Evolutionary conservation across 2,113 vertebrate genomes (phyloP).

Genomic region (Eubucco bourcierii): DNA sequence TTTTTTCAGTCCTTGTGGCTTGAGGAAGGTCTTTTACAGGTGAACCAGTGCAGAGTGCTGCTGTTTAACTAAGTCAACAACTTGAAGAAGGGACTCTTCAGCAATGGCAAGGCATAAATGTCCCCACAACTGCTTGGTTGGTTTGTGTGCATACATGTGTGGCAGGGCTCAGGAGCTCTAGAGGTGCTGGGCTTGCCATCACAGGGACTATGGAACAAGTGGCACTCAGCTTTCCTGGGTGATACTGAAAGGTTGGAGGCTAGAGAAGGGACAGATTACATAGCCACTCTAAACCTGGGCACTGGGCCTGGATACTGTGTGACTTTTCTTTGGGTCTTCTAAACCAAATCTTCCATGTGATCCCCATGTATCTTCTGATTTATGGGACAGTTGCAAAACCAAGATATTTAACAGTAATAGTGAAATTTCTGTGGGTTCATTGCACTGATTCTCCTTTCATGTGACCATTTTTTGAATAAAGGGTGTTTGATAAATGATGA

Average conservation of each 20-base stretch:
- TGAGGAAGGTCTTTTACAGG: neutral
- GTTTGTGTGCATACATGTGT: neutral
- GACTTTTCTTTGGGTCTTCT: neutral
- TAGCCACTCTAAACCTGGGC: neutral
- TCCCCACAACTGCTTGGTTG: neutral
- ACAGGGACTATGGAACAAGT: accelerated
- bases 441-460: neutral
- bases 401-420: neutral
- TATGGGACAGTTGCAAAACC: neutral
- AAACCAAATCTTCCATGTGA: neutral
- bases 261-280: neutral
- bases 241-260: accelerated
- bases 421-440: neutral
- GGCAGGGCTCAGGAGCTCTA: neutral
- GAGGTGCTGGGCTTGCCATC: neutral
- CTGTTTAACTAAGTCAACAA: neutral
- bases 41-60: neutral
- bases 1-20: neutral
- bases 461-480: neutral
- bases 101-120: neutral
- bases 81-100: neutral
- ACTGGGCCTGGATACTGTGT: neutral
- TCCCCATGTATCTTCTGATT: neutral
- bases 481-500: neutral
- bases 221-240: neutral